A percentile compares a stretch with the other conserved stretches of the same genome.
Evolutionary conservation across 1,140 invertebrate genomes (phyloP).

Genomic region (Leptonema lineaticorne): DNA sequence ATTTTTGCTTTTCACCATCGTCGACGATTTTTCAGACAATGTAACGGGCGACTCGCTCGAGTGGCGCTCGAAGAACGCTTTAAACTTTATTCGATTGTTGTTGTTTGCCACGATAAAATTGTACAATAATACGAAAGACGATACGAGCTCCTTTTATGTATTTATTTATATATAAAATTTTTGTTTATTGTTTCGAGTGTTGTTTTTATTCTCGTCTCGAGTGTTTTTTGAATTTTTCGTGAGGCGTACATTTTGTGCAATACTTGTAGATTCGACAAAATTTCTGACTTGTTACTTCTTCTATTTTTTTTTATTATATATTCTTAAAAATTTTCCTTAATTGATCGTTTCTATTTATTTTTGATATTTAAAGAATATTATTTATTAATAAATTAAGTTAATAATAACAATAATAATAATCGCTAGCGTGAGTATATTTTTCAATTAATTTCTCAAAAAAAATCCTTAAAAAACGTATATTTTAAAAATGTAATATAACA

Average conservation of each 20-base stretch:
- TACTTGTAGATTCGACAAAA: no score
- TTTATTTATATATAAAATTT: no score
- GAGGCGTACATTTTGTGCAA: not conserved
- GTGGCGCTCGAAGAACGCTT: not conserved
- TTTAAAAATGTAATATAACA: no score
- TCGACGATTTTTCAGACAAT: not conserved
- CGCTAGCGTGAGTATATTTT: not conserved
- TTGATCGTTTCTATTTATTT: no score
- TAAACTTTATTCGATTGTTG: not conserved
- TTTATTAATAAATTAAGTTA: not conserved
- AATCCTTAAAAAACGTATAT: no score
- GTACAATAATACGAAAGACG: no score
- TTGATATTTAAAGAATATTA: no score
- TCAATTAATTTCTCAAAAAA: not conserved
- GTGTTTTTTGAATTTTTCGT: not conserved
- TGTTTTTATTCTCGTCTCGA: not conserved
- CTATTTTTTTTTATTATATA: no score
- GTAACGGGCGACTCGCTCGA: no score
- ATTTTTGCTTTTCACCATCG: not conserved
- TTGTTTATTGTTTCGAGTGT: not conserved
- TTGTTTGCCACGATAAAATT: no score
- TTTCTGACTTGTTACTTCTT: no score
- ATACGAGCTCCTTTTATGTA: no score
- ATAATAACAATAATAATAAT: not conserved
- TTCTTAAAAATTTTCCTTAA: not conserved